These are phyloP conservation scores for Lasioglossum villosulum DNA, from an alignment of 2,888 invertebrate genomes.

Conservation along the genomic window DNA sequence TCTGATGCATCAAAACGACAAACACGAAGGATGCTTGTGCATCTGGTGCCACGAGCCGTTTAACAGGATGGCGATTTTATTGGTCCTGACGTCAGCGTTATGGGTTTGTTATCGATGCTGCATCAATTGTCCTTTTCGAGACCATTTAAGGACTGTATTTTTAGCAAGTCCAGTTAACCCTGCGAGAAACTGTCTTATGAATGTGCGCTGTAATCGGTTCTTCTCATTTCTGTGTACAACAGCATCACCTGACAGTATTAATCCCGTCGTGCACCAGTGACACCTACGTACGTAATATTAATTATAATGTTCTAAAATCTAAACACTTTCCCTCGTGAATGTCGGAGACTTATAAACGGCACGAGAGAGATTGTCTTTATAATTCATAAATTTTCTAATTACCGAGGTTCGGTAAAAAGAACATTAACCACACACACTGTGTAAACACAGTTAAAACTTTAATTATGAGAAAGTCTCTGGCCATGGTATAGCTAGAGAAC, in stretches of 20 bases:
- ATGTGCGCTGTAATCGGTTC: neutral
- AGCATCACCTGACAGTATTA: neutral
- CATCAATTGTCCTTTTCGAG: slow-evolving; percentile 60
- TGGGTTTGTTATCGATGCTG: slow-evolving; percentile 71
- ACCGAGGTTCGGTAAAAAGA: neutral
- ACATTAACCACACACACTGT: no score
- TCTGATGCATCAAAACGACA: slow-evolving; percentile 54
- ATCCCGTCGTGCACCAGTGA: neutral
- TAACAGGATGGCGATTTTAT: slow-evolving; percentile 77
- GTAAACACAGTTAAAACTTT: no score
- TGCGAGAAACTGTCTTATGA: neutral
- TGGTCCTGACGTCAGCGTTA: slow-evolving; percentile 78
- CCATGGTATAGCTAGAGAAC: no score
- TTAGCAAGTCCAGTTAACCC: slow-evolving; percentile 52
- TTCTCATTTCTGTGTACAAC: neutral
- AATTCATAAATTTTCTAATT: neutral
- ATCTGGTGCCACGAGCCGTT: slow-evolving; percentile 71
- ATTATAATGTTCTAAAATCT: neutral
- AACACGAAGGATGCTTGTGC: slow-evolving; percentile 46
- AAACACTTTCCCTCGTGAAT: neutral
- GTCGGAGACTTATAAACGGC: neutral
- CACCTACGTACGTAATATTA: neutral
- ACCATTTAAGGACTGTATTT: slow-evolving; percentile 44
- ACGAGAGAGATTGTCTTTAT: neutral
- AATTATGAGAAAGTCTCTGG: neutral